These are phyloP conservation scores for Andrena cerasifolii DNA, from an alignment of 1,140 invertebrate species.

Conservation along the genomic window DNA sequence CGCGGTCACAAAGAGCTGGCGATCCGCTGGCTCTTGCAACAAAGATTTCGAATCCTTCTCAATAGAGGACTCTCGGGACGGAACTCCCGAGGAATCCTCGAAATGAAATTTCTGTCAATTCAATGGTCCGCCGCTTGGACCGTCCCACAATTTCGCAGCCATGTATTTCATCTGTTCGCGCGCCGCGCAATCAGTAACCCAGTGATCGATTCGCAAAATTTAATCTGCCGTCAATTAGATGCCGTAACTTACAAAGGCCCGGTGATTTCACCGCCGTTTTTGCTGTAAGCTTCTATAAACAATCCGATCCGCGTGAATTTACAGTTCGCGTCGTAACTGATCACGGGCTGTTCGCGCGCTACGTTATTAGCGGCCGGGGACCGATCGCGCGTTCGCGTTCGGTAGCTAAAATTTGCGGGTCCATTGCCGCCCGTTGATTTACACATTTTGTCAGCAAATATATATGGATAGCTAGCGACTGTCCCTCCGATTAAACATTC, in stretches of 20 bases:
- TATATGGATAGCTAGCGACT: slow-evolving; percentile 26
- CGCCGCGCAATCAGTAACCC: too few species aligned
- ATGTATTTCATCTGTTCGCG: too few species aligned
- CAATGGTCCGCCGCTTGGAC: not conserved
- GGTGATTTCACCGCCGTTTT: too few species aligned
- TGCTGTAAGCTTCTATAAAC: too few species aligned
- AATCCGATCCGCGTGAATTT: not conserved
- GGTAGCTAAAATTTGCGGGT: slow-evolving; percentile 31
- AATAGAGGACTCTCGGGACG: too few species aligned
- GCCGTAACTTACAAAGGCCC: too few species aligned
- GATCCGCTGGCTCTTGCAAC: not conserved
- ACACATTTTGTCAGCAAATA: slow-evolving; percentile 46
- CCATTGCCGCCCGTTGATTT: slow-evolving; percentile 36
- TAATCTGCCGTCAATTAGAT: too few species aligned
- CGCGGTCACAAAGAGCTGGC: not conserved
- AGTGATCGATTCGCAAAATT: too few species aligned
- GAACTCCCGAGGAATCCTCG: not conserved
- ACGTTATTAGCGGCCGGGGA: slow-evolving; percentile 24
- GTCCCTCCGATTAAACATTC: slow-evolving; percentile 27
- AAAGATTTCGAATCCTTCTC: not conserved
- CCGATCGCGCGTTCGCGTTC: not conserved
- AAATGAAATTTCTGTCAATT: not conserved
- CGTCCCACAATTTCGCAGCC: too few species aligned
- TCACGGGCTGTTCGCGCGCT: not conserved
- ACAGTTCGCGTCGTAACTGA: not conserved